These are phyloP conservation scores for Bellardia bayeri DNA, from an alignment of 2,888 invertebrate species.

Conservation along the genomic window DNA sequence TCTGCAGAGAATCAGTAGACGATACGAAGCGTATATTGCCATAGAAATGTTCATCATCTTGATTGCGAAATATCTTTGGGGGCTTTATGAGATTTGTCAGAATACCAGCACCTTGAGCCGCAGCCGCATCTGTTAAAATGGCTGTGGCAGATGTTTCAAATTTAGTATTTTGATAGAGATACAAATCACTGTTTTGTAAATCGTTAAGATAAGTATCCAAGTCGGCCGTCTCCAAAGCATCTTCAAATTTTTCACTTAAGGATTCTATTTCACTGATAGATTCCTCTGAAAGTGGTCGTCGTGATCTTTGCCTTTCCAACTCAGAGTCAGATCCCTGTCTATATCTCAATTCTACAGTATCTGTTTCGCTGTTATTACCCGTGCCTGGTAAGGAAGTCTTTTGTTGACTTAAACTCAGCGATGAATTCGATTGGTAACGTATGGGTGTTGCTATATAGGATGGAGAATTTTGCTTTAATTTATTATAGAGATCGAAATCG, in stretches of 20 bases:
- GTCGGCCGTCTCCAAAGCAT: constrained; percentile 86
- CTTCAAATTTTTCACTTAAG: constrained; percentile 86
- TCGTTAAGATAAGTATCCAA: constrained; percentile 89
- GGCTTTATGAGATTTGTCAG: constrained; percentile 83
- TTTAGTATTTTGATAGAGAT: constrained; percentile 79
- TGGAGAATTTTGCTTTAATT: constrained; percentile 81
- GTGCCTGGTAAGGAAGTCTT: constrained; percentile 62
- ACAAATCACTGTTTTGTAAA: constrained; percentile 85
- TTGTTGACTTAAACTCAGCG: constrained; percentile 78
- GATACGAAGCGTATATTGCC: constrained; percentile 83
- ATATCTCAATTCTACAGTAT: constrained; percentile 86
- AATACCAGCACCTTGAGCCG: constrained; percentile 76
- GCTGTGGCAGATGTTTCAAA: constrained; percentile 56
- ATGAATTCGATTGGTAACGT: constrained; percentile 82
- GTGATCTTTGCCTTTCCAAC: constrained; percentile 87
- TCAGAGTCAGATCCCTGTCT: constrained; percentile 84
- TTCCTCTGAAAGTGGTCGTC: constrained; percentile 91
- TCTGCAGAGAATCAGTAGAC: constrained; percentile 83
- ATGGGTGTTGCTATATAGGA: constrained; percentile 79
- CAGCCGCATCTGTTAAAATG: constrained; percentile 77
- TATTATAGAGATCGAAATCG: constrained; percentile 83
- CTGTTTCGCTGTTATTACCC: constrained; percentile 82
- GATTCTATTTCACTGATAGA: constrained; percentile 88
- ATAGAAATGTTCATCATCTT: constrained; percentile 83
- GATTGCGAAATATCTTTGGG: constrained; percentile 83